These are phyloP conservation scores for Drosophila differens DNA, from an alignment of 2,888 invertebrate species.

Conservation along the genomic window DNA sequence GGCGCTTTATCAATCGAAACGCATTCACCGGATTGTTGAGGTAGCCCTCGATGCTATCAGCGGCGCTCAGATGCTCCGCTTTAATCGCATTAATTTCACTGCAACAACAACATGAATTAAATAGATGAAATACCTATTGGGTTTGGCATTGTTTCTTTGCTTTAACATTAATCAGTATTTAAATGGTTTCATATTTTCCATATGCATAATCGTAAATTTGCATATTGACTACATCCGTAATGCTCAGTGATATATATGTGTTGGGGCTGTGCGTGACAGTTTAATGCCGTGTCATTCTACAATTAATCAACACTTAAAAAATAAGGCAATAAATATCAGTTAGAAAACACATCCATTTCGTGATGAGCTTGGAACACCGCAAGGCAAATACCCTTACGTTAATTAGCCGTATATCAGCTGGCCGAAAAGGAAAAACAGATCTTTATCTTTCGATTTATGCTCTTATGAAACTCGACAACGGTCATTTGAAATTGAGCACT, in stretches of 20 bases:
- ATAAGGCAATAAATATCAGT: neutral
- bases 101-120: conserved; percentile 4
- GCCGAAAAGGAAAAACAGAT: neutral
- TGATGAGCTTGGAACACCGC: neutral
- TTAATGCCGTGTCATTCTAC: conserved; percentile 25
- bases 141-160: conserved; percentile 7
- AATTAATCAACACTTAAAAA: conserved; percentile 43
- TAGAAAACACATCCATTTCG: neutral
- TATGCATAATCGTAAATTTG: conserved; percentile 47
- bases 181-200: conserved; percentile 48
- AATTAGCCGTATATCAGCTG: neutral
- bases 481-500: neutral
- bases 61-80: conserved; percentile 91
- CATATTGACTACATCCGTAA: conserved; percentile 31
- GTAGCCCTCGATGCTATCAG: conserved; percentile 90
- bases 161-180: conserved; percentile 42
- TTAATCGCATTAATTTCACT: conserved; percentile 88
- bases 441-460: neutral
- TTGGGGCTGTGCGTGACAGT: conserved; percentile 24
- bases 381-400: conserved; percentile 4
- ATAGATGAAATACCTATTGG: conserved; percentile 18
- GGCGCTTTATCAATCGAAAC: conserved; percentile 95
- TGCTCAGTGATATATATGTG: conserved; percentile 15
- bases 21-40: conserved; percentile 97
- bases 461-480: neutral